Percentiles rank a stretch among this genome's conserved stretches.
Evolutionary conservation across 2,797 vertebrate genomes (phyloP).

Genomic region (Myotis daubentonii): DNA sequence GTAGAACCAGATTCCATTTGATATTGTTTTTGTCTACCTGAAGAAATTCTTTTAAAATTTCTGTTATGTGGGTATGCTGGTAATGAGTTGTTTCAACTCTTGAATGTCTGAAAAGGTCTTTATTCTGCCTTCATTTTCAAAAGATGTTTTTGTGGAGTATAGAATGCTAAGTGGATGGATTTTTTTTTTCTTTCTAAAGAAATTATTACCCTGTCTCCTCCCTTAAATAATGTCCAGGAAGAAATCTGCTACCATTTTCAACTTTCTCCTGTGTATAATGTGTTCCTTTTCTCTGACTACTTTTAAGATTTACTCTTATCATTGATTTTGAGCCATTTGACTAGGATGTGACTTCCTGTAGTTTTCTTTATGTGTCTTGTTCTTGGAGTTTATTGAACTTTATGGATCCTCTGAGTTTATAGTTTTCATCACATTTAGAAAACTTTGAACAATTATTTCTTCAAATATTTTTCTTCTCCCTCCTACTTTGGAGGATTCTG

Average conservation of each 20-base stretch:
- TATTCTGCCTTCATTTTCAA: background rate
- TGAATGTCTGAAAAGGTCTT: constrained; percentile 19
- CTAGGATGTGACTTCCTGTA: background rate
- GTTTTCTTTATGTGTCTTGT: background rate
- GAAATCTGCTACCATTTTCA: background rate
- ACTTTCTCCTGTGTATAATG: background rate
- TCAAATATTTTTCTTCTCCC: background rate
- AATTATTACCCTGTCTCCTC: background rate
- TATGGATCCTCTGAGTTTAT: background rate
- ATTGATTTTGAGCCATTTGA: background rate
- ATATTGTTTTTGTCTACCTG: background rate
- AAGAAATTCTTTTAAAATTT: constrained; percentile 9
- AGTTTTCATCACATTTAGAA: background rate
- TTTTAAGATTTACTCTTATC: background rate
- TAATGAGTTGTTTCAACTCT: background rate
- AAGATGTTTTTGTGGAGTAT: background rate
- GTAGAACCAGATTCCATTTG: background rate
- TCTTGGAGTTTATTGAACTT: background rate
- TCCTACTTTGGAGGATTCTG: background rate
- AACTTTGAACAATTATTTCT: background rate
- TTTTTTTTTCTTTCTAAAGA: background rate
- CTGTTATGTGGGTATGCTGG: background rate
- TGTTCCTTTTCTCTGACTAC: background rate
- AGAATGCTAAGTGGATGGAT: background rate
- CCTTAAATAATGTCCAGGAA: background rate